Evolutionary conservation across 1,140 invertebrate genomes (phyloP).

Genomic region (Drosophila chauvacae): DNA sequence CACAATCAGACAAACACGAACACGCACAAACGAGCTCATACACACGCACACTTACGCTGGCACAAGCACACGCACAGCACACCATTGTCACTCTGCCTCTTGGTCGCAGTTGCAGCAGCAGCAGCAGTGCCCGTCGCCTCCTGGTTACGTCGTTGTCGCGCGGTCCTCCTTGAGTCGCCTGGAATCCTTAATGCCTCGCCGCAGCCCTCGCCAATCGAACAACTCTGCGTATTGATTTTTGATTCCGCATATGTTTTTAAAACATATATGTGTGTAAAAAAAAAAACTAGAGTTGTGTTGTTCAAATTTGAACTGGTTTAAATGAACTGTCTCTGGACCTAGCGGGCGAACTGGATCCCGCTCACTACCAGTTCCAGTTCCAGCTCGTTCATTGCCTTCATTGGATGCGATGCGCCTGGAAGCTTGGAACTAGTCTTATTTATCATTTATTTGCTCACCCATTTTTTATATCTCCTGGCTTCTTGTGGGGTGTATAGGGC

Average conservation of each 20-base stretch:
- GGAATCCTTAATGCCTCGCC: slow-evolving; percentile 6
- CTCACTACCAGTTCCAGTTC: not conserved
- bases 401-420: not conserved
- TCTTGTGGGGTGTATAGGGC: too few relatives aligned
- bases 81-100: slow-evolving; percentile 27
- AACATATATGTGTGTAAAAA: slow-evolving; percentile 57
- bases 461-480: not conserved
- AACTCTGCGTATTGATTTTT: slow-evolving; percentile 29
- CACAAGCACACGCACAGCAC: slow-evolving; percentile 26
- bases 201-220: slow-evolving; percentile 1
- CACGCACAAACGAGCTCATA: slow-evolving; percentile 7
- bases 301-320: slow-evolving; percentile 8
- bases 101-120: slow-evolving; percentile 16
- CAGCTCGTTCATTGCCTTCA: not conserved
- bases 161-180: slow-evolving; percentile 1
- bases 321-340: slow-evolving; percentile 4
- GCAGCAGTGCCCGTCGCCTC: slow-evolving; percentile 11
- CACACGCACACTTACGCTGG: slow-evolving; percentile 14
- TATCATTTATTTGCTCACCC: not conserved
- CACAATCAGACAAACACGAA: slow-evolving; percentile 49
- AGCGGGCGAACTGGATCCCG: too few relatives aligned
- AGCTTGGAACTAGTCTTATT: not conserved
- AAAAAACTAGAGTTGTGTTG: slow-evolving; percentile 52
- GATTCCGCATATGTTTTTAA: slow-evolving; percentile 66
- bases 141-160: slow-evolving; percentile 12